Percentiles rank a stretch among this genome's conserved stretches.
Evolutionary conservation across 1,140 invertebrate species (phyloP).

Genomic region (Lepidurus packardi): DNA sequence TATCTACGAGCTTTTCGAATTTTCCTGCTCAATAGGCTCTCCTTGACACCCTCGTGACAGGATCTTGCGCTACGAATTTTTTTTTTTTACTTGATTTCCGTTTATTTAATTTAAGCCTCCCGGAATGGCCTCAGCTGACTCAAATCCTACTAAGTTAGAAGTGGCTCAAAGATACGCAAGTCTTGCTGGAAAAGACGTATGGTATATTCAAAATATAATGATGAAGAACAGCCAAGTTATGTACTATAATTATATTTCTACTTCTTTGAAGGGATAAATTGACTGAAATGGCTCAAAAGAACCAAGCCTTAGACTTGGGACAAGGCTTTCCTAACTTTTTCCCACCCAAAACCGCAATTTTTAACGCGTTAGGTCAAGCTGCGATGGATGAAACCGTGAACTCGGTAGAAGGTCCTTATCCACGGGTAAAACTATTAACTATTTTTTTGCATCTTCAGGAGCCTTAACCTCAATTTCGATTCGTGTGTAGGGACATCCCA

Average conservation of each 20-base stretch:
- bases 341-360: conserved; percentile 71
- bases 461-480: not conserved
- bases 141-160: too few relatives aligned
- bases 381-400: conserved; percentile 60
- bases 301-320: conserved; percentile 90
- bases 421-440: conserved; percentile 53
- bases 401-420: conserved; percentile 84
- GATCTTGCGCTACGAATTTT: too few relatives aligned
- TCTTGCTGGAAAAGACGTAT: too few relatives aligned
- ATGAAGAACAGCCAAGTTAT: too few relatives aligned
- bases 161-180: too few relatives aligned
- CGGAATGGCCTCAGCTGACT: too few relatives aligned
- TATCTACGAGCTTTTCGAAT: too few relatives aligned
- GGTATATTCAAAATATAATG: too few relatives aligned
- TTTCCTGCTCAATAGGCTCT: too few relatives aligned
- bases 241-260: not conserved
- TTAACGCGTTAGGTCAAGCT: conserved; percentile 65
- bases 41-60: too few relatives aligned
- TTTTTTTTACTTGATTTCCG: too few relatives aligned
- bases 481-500: not conserved
- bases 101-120: too few relatives aligned
- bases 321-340: conserved; percentile 96
- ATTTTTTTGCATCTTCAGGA: not conserved
- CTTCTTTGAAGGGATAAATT: conserved; percentile 79
- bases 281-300: conserved; percentile 73